These are phyloP conservation scores for Scaptomyza tumidula DNA, from an alignment of 2,888 invertebrate species.

Conservation along the genomic window DNA sequence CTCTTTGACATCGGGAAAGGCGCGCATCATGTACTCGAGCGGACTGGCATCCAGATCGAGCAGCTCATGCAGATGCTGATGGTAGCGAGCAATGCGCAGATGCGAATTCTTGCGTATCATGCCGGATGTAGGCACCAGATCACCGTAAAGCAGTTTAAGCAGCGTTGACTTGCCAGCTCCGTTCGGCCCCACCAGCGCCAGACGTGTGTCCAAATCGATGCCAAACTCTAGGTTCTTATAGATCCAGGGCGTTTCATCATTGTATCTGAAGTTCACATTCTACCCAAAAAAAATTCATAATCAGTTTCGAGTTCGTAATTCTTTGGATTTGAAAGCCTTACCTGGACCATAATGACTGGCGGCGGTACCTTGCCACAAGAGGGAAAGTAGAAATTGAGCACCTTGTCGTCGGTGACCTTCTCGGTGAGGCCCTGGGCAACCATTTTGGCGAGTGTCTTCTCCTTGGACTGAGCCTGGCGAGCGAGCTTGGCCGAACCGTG, in stretches of 20 bases:
- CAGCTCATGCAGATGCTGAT: slow-evolving; percentile 98
- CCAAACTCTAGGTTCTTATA: slow-evolving; percentile 99
- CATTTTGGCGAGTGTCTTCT: slow-evolving; percentile 99
- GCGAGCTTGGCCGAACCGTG: slow-evolving; percentile 99
- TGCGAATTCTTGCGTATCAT: slow-evolving; percentile 99
- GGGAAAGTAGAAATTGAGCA: slow-evolving; percentile 97
- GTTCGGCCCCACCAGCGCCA: slow-evolving; percentile 98
- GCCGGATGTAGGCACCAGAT: slow-evolving; percentile 96
- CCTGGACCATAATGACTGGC: slow-evolving; percentile 99
- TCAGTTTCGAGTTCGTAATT: background rate
- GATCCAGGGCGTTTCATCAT: slow-evolving; percentile 93
- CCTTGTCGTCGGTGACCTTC: slow-evolving; percentile 95
- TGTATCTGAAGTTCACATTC: slow-evolving; percentile 98
- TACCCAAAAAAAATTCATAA: slow-evolving; percentile 68
- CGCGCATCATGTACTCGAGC: slow-evolving; percentile 98
- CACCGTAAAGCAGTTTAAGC: slow-evolving; percentile 96
- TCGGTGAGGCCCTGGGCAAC: slow-evolving; percentile 98
- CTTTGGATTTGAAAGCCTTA: slow-evolving; percentile 63
- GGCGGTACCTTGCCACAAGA: slow-evolving; percentile 98
- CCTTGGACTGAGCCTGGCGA: slow-evolving; percentile 99
- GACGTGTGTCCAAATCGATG: slow-evolving; percentile 97
- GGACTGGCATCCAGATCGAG: slow-evolving; percentile 97
- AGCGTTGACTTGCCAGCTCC: slow-evolving; percentile 99
- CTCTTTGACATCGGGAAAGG: slow-evolving; percentile 98
- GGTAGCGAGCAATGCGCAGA: slow-evolving; percentile 98